Conservation (phyloP, 2,113 vertebrate species). For the Ursus arctos region DNA sequence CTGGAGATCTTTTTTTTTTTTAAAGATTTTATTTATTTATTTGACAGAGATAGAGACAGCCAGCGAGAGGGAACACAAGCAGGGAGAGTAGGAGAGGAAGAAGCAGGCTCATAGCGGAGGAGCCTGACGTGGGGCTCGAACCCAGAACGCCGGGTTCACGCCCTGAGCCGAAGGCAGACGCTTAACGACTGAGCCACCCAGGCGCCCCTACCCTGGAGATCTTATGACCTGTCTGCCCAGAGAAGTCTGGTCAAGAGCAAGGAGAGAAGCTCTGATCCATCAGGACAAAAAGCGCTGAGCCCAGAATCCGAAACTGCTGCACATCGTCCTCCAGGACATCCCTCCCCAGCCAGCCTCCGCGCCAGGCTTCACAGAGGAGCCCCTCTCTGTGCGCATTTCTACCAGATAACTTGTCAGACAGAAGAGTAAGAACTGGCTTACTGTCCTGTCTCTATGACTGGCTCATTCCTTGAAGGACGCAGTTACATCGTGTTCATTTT, state of each 20-base stretch:
- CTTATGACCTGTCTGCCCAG: not conserved
- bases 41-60: no score
- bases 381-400: not conserved
- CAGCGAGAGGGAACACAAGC: no score
- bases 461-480: not conserved
- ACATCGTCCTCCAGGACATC: not conserved
- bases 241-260: not conserved
- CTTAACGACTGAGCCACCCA: no score
- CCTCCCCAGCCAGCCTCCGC: not conserved
- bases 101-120: no score
- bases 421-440: not conserved
- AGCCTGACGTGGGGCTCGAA: no score
- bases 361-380: no score
- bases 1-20: not conserved
- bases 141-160: no score
- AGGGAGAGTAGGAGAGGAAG: no score
- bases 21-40: no score
- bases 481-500: slow-evolving; percentile 11
- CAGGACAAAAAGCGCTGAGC: not conserved
- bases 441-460: not conserved
- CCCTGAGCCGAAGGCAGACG: no score
- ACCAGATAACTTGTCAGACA: not conserved
- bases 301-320: not conserved
- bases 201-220: not conserved
- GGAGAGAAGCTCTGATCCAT: not conserved